A percentile compares a stretch with the other conserved stretches of the same genome.
Evolutionary conservation across 1,140 invertebrate genomes (phyloP).

Genomic region (Atta cephalotes): DNA sequence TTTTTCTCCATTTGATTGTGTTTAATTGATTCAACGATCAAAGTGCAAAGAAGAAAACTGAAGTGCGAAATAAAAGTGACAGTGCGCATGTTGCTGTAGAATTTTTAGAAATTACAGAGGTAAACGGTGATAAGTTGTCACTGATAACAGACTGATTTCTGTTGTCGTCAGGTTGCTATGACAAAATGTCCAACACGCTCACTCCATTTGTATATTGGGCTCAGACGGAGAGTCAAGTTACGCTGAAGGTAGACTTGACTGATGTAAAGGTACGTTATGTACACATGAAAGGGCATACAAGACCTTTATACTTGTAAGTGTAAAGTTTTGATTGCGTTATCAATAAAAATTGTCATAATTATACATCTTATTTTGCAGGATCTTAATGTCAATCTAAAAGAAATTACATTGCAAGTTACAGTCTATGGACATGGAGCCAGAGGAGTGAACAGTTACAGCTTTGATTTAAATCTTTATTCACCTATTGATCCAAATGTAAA

Average conservation of each 20-base stretch:
- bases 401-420: conserved; percentile 88
- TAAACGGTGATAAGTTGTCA: not conserved
- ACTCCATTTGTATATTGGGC: conserved; percentile 98
- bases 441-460: conserved; percentile 90
- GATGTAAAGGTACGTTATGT: conserved; percentile 89
- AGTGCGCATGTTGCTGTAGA: not conserved
- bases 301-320: not conserved
- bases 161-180: not conserved
- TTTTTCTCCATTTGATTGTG: not conserved
- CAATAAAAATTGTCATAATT: not conserved
- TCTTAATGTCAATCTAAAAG: conserved; percentile 87
- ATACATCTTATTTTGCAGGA: conserved; percentile 80
- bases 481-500: conserved; percentile 89
- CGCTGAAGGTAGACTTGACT: conserved; percentile 94
- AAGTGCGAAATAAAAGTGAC: not conserved
- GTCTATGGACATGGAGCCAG: conserved; percentile 90
- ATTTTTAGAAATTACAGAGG: not conserved
- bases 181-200: conserved; percentile 81
- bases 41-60: not conserved
- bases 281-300: not conserved
- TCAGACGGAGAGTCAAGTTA: conserved; percentile 92
- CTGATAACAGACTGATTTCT: not conserved
- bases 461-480: conserved; percentile 91
- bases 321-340: not conserved
- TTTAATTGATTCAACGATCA: not conserved